Conservation (phyloP, 2,113 vertebrate genomes). For the Etheostoma spectabile region DNA sequence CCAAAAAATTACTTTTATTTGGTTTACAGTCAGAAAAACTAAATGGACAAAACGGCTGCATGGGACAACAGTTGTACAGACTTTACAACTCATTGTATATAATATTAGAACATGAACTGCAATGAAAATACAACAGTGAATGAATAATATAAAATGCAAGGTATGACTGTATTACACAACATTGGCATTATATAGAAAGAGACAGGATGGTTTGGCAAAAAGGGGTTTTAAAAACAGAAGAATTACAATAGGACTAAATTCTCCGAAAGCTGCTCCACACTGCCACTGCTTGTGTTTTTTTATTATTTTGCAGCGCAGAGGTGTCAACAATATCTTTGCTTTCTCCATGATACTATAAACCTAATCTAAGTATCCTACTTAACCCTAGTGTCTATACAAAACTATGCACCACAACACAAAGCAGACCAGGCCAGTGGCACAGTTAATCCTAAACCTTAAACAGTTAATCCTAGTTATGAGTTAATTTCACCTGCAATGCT, state of each 20-base stretch:
- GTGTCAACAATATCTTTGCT: conserved; percentile 55
- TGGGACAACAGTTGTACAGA: conserved; percentile 53
- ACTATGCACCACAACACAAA: conserved; percentile 73
- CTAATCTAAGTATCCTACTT: conserved; percentile 62
- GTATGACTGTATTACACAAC: conserved; percentile 64
- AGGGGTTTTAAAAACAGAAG: conserved; percentile 52
- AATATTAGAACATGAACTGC: conserved; percentile 72
- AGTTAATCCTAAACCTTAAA: background rate
- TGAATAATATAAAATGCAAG: conserved; percentile 68
- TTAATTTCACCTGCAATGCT: conserved; percentile 29
- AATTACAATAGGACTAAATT: conserved; percentile 26
- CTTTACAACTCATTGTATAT: conserved; percentile 44
- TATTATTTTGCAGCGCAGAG: conserved; percentile 62
- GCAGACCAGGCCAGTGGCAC: conserved; percentile 45
- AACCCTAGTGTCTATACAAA: conserved; percentile 63
- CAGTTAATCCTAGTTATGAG: conserved; percentile 44
- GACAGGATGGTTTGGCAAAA: conserved; percentile 54
- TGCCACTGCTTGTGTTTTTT: conserved; percentile 19
- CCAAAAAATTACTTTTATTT: conserved; percentile 67
- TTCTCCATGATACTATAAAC: conserved; percentile 38
- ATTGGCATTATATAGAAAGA: conserved; percentile 63
- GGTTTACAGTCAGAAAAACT: conserved; percentile 60
- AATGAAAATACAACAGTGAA: conserved; percentile 77
- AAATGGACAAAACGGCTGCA: conserved; percentile 47
- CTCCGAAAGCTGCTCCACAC: conserved; percentile 62